Evolutionary conservation across 2,113 vertebrate genomes (phyloP).

Genomic region (Acanthochromis polyacanthus): DNA sequence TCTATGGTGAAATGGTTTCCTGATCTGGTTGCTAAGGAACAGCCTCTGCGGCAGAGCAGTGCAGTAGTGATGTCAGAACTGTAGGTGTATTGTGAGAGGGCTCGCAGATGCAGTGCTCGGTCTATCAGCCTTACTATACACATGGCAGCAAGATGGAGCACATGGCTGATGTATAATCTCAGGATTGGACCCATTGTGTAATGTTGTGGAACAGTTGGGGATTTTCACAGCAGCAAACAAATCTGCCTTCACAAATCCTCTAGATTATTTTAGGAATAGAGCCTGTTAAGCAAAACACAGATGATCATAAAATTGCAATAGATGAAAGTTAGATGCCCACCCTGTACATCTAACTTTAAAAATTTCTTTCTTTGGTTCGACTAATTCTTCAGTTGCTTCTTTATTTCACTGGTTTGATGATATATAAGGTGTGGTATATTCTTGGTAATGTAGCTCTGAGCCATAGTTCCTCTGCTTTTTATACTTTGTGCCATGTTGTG

Average conservation of each 20-base stretch:
- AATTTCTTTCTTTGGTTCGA: too few relatives aligned
- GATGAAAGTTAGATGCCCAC: neutral
- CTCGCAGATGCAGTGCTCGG: slow-evolving; percentile 58
- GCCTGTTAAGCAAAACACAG: slow-evolving; percentile 4
- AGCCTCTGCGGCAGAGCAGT: slow-evolving; percentile 86
- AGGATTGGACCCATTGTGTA: slow-evolving; percentile 6
- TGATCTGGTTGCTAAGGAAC: slow-evolving; percentile 94
- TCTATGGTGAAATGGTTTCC: slow-evolving; percentile 90
- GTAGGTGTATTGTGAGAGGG: slow-evolving; percentile 60
- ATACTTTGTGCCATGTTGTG: slow-evolving; percentile 37
- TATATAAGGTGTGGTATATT: neutral
- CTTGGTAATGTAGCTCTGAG: slow-evolving; percentile 16
- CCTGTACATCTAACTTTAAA: too few relatives aligned
- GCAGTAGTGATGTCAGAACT: slow-evolving; percentile 84
- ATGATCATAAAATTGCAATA: neutral
- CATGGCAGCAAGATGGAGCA: slow-evolving; percentile 45
- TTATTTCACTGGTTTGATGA: neutral
- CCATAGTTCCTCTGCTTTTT: slow-evolving; percentile 21
- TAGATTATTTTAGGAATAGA: slow-evolving; percentile 35
- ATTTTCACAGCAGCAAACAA: slow-evolving; percentile 32
- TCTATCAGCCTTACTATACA: slow-evolving; percentile 67
- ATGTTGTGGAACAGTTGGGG: slow-evolving; percentile 20
- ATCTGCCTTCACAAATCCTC: slow-evolving; percentile 27
- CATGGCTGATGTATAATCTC: slow-evolving; percentile 50
- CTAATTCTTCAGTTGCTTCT: neutral